Percentiles rank a stretch among this genome's conserved stretches.
Evolutionary conservation across 2,113 vertebrate species (phyloP).

Genomic region (Ellobius talpinus): DNA sequence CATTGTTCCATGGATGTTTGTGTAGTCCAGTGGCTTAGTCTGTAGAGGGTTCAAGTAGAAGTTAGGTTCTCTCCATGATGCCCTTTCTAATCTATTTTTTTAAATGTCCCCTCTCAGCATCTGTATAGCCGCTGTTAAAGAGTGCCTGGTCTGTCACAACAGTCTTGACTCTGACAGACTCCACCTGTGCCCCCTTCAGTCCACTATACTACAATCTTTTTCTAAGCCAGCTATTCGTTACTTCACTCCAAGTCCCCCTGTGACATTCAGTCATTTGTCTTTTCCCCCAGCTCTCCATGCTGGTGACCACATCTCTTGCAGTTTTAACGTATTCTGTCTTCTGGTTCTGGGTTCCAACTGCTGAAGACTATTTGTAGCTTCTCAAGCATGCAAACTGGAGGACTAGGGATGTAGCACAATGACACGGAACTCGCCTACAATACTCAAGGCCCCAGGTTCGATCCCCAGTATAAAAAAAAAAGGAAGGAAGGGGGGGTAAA

Average conservation of each 20-base stretch:
- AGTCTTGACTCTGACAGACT: background rate
- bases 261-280: background rate
- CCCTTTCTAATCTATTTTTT: background rate
- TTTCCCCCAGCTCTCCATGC: background rate
- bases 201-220: background rate
- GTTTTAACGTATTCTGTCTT: background rate
- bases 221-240: background rate
- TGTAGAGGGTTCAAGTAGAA: background rate
- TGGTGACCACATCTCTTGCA: background rate
- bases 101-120: background rate
- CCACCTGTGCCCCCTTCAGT: background rate
- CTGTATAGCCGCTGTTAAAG: background rate
- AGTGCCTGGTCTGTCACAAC: accelerated
- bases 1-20: background rate
- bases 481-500: background rate
- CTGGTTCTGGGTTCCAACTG: background rate
- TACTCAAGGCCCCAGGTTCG: background rate
- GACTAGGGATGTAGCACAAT: background rate
- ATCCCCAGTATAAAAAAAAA: background rate
- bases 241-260: background rate
- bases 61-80: background rate
- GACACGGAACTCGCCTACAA: background rate
- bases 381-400: background rate
- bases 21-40: background rate
- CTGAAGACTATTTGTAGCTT: background rate